A percentile compares a stretch with the other conserved stretches of the same genome.
Evolutionary conservation across 2,888 invertebrate species (phyloP).

Genomic region (Tetragnatha montana): DNA sequence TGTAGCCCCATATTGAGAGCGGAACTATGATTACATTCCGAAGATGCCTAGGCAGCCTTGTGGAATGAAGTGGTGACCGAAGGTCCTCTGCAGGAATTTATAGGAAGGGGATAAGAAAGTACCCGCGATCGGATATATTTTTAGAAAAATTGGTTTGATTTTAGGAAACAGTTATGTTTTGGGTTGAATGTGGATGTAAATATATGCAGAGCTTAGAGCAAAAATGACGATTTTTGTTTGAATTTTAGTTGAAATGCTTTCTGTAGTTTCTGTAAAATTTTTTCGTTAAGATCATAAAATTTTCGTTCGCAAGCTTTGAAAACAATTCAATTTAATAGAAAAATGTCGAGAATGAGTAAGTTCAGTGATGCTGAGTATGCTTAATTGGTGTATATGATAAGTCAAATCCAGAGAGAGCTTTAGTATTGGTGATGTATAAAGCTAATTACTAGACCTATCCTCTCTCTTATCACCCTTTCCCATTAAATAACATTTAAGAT

Average conservation of each 20-base stretch:
- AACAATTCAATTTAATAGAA: no score
- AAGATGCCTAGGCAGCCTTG: not conserved
- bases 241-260: not conserved
- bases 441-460: no score
- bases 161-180: not conserved
- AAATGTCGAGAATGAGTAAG: no score
- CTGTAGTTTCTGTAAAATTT: no score
- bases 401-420: no score
- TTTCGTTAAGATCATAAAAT: no score
- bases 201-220: not conserved
- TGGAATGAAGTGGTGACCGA: not conserved
- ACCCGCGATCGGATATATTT: not conserved
- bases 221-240: not conserved
- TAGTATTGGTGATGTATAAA: no score
- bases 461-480: no score
- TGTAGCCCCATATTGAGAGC: not conserved
- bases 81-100: not conserved
- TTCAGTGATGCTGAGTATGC: no score
- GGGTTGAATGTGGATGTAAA: not conserved
- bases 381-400: no score
- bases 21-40: not conserved
- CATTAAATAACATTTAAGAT: no score
- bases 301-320: no score
- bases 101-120: not conserved
- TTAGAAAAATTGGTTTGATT: not conserved